A percentile compares a stretch with the other conserved stretches of the same genome.
Conservation (phyloP, 2,113 vertebrate species). For the Neodon shergylaensis region DNA sequence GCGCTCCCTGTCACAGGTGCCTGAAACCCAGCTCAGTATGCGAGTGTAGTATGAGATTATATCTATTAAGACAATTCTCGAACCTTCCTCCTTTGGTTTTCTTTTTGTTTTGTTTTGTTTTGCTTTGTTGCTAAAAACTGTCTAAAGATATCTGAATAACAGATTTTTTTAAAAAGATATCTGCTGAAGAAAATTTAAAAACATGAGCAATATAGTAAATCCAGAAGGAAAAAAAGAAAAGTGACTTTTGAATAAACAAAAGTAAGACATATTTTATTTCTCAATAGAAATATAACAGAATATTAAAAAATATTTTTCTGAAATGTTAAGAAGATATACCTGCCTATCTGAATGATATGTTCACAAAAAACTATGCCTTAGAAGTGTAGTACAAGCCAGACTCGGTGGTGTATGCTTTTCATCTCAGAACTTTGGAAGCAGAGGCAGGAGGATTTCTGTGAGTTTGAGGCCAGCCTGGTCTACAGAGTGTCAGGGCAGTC, state of each 20-base stretch:
- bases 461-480: neutral
- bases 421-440: neutral
- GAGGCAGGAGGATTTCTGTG: neutral
- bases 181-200: neutral
- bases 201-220: neutral
- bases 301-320: neutral
- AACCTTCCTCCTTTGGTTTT: neutral
- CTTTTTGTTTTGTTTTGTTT: neutral
- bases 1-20: fast-evolving
- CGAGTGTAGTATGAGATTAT: neutral
- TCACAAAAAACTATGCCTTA: neutral
- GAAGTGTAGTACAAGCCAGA: neutral
- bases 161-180: neutral
- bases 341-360: neutral
- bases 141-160: neutral
- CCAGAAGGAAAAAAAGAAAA: neutral
- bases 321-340: neutral
- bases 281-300: neutral
- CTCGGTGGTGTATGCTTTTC: neutral
- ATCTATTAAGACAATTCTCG: too few relatives aligned
- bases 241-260: neutral
- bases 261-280: neutral
- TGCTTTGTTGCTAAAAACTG: neutral
- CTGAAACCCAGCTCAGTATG: neutral
- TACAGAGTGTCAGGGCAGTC: neutral